phyloP scores from a whole-genome alignment of 2,888 invertebrate genomes.

The Drosophila pseudotakahashii region DNA sequence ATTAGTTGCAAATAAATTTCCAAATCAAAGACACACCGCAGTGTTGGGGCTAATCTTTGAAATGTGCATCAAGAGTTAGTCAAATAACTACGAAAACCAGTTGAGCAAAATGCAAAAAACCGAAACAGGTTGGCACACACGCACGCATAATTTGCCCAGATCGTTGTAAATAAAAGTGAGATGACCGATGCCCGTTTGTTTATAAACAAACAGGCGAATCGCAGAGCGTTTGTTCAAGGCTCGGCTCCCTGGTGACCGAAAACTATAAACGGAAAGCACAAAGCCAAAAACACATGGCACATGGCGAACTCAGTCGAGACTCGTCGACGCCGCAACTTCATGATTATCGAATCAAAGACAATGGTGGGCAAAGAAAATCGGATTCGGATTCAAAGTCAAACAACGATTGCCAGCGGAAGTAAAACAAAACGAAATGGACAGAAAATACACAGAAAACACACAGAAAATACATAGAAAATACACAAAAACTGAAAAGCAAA shows the following conservation, averaged over 20 bases:
- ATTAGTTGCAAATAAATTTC: constrained; percentile 5
- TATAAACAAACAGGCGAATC: constrained; percentile 34
- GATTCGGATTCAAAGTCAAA: constrained; percentile 14
- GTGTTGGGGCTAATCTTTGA: constrained; percentile 2
- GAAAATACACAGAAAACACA: constrained; percentile 13
- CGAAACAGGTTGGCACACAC: constrained; percentile 22
- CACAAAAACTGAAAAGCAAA: constrained; percentile 13
- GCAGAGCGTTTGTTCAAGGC: constrained; percentile 36
- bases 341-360: constrained; percentile 39
- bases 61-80: constrained; percentile 25
- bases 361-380: constrained; percentile 39
- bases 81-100: constrained; percentile 8
- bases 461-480: constrained; percentile 6
- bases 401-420: constrained; percentile 34
- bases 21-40: constrained; percentile 20
- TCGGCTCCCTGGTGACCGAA: constrained; percentile 21
- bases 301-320: constrained; percentile 52
- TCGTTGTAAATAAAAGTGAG: constrained; percentile 23
- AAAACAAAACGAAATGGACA: constrained; percentile 13
- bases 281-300: constrained; percentile 33
- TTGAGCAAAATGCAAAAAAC: constrained; percentile 23
- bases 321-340: constrained; percentile 52
- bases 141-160: constrained; percentile 23
- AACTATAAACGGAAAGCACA: constrained; percentile 1
- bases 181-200: constrained; percentile 8